Base-by-base conservation (phyloP, 2,888 invertebrate genomes). In the Liopterus haemorrhoidalis region DNA sequence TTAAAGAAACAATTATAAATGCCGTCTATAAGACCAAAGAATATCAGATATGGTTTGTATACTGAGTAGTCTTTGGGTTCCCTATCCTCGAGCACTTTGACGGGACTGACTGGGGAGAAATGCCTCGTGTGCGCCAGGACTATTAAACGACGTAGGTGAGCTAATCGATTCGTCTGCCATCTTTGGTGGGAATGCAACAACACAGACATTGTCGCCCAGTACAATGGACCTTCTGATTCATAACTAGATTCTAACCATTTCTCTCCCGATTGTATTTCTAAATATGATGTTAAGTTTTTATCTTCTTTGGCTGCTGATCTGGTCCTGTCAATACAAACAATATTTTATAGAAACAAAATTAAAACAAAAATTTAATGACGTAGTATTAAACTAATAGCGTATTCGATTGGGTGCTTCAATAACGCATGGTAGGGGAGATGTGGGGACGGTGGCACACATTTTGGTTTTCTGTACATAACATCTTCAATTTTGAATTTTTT, bases 221-320 rank as follows among this genome's bases (percentile, higher is more conserved):
- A 96, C n/a, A 90, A 75, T 3, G 93, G 86, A 0, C 94, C 90
- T 59, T 96, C 96, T 0, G 90, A 84, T 61, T 93, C 93, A 67
- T 86, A 92, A 25, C 85, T 80, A 20, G 81, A 81, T 63, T 93
- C 92, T 19, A 93, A 68, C 77, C 82, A 78, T 38, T 80, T 76
- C 43, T 80, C 75, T 0, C 72, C 66, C 43, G 76, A 68, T 12
- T 74, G 58, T 58, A 79, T 75, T 49, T 81, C 83, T 52, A 92
- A 66, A 63, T 85, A 88, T 9, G 76, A 72, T 43, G 80, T 78
- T 51, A 95, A 67, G 41, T 83, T 81, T 33, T 85, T 78, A 62
- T 85, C 84, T 67, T 95, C 94, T 47, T 90, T 78, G 0, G 76
- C 71, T 2, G 79, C 79, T 25, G 84, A 82, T 31, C 88, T 78